Evolutionary conservation across 1,140 invertebrate species (phyloP).

Genomic region (Sitophilus oryzae): DNA sequence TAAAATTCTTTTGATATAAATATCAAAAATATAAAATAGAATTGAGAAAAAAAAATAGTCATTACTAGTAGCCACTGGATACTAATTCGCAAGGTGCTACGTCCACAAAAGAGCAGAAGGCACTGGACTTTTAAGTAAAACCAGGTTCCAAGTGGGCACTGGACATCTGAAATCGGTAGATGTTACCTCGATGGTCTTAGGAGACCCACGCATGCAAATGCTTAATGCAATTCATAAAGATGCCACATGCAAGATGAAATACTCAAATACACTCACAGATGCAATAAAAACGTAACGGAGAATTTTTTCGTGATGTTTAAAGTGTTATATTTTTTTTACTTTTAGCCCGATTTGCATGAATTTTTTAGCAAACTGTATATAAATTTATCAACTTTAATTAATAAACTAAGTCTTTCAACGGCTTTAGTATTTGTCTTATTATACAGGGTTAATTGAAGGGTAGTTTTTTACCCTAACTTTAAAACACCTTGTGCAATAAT

Average conservation of each 20-base stretch:
- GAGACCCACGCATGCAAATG: slow-evolving; percentile 11
- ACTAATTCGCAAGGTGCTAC: slow-evolving; percentile 4
- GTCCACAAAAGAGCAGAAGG: slow-evolving; percentile 6
- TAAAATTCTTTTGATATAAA: not conserved
- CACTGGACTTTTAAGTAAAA: not conserved
- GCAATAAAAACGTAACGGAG: no score
- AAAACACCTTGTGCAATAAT: no score
- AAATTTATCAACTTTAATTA: no score
- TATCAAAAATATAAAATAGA: no score
- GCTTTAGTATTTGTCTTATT: no score
- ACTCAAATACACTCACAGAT: not conserved
- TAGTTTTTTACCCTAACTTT: no score
- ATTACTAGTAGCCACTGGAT: not conserved
- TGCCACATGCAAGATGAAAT: not conserved
- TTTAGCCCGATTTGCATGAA: no score
- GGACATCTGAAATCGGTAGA: slow-evolving; percentile 20
- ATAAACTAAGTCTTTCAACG: no score
- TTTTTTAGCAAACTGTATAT: no score
- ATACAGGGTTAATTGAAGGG: no score
- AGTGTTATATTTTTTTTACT: no score
- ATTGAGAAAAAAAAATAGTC: not conserved
- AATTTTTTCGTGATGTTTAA: no score
- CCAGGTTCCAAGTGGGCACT: slow-evolving; percentile 4
- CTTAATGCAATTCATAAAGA: not conserved
- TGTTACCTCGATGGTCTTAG: slow-evolving; percentile 15